Evolutionary conservation across 2,888 invertebrate genomes (phyloP).

Genomic region (Syrista parreyssii): DNA sequence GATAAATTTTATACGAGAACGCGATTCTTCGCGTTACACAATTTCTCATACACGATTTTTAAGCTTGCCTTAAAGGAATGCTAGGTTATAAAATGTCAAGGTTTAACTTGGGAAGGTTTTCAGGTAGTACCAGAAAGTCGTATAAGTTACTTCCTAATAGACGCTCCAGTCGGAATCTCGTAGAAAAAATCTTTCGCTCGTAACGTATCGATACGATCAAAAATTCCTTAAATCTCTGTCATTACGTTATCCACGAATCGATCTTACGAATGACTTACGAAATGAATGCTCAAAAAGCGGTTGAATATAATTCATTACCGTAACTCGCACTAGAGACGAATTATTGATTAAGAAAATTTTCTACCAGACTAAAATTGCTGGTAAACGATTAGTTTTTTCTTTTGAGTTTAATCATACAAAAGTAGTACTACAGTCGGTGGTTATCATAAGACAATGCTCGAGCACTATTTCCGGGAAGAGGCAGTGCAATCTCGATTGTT

Average conservation of each 20-base stretch:
- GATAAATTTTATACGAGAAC: background rate
- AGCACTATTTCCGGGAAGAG: no score
- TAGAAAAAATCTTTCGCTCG: background rate
- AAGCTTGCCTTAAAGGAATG: background rate
- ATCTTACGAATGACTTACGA: no score
- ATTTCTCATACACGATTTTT: background rate
- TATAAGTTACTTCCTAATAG: background rate
- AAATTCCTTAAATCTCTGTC: background rate
- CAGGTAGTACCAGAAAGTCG: background rate
- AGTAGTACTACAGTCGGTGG: background rate
- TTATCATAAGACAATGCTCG: background rate
- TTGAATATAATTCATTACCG: no score
- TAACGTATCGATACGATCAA: background rate
- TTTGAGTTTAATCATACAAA: background rate
- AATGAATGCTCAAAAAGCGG: no score
- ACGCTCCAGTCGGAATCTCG: background rate
- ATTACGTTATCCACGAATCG: background rate
- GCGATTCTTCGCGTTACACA: background rate
- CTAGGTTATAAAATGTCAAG: background rate
- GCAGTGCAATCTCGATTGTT: background rate
- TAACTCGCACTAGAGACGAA: no score
- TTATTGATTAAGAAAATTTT: background rate
- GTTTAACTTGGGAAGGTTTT: background rate
- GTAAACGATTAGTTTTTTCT: no score
- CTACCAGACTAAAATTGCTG: no score